Conservation (phyloP, 92 coral and sea anemone species). For the Meandrina meandrites region DNA sequence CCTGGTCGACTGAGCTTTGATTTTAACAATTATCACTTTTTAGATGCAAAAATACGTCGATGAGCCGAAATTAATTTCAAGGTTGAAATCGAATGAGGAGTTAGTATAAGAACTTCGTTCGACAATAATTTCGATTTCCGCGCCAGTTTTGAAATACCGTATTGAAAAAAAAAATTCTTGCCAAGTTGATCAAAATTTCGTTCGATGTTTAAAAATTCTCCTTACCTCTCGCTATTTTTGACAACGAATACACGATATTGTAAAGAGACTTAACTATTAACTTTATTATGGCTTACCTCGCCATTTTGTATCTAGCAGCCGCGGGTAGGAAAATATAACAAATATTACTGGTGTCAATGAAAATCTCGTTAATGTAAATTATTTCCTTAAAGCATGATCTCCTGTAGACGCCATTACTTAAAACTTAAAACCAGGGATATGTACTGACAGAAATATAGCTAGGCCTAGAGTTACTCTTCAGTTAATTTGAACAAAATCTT, state of each 20-base stretch:
- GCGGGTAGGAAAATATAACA: neutral
- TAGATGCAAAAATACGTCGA: neutral
- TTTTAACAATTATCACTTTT: neutral
- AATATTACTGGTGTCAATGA: neutral
- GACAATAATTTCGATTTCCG: neutral
- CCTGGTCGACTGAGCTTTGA: neutral
- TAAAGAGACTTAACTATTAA: neutral
- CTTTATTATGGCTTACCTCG: neutral
- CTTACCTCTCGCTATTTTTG: neutral
- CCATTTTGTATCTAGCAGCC: neutral
- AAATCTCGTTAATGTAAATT: neutral
- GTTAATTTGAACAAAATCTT: no score
- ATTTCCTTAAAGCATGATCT: neutral
- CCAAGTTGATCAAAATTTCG: neutral
- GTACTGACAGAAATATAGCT: no score
- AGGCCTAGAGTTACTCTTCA: no score
- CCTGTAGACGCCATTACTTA: neutral
- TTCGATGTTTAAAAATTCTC: neutral
- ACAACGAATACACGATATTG: neutral
- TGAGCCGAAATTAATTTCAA: neutral
- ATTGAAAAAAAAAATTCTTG: no score
- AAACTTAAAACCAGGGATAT: neutral
- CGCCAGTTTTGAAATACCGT: neutral
- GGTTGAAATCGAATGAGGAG: neutral
- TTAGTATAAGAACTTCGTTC: neutral